Base-by-base conservation (phyloP, 1,140 invertebrate species). In the Drosophila orosa region DNA sequence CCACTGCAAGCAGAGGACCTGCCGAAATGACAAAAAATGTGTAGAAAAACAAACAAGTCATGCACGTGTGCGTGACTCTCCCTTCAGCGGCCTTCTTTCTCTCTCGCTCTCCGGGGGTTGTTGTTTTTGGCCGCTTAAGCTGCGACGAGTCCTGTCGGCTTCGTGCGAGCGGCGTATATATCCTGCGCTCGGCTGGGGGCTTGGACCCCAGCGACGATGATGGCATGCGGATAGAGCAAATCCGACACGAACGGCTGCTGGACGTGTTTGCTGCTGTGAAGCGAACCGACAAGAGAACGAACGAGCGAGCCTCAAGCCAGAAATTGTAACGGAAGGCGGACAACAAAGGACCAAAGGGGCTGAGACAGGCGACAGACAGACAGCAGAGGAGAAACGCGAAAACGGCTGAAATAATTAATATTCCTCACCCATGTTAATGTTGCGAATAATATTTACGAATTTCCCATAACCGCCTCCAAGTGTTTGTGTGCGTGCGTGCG, bases 221-320 rank as follows among this genome's bases (percentile, higher is more conserved):
- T 78, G 75, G 44, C 77, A 66, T 48, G 57, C 69, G 57, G 63
- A 56, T 57, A 74, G 69, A 82, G 68, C 62, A 82, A 87, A 59
- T 76, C 74, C 62, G 78, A 86, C 74, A 76, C 69, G 78, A 87
- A 63, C 35, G 83, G 83, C 78, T 69, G 82, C 78, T 79, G 83
- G 83, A 86, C 83, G 82, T 86, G 83, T 84, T 82, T 47, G 74
- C 67, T 45, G 69, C 59, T 48, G 40, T 15, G 44, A 62, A 71
- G 62, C 54, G 45, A 63, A 76, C 54, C 67, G 76, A 76, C 73
- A 58, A 60, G 75, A 67, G 80, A 72, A 69, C 65, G 68, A 60
- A 45, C 44, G 42, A 84, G 72, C 75, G 37, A 39, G 37, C 2
- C 37, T n/a, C 72, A 79, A 76, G 81, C 60, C 68, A 78, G 68